Evolutionary conservation across 2,888 invertebrate species (phyloP).

Genomic region (Polymixis flavicincta): DNA sequence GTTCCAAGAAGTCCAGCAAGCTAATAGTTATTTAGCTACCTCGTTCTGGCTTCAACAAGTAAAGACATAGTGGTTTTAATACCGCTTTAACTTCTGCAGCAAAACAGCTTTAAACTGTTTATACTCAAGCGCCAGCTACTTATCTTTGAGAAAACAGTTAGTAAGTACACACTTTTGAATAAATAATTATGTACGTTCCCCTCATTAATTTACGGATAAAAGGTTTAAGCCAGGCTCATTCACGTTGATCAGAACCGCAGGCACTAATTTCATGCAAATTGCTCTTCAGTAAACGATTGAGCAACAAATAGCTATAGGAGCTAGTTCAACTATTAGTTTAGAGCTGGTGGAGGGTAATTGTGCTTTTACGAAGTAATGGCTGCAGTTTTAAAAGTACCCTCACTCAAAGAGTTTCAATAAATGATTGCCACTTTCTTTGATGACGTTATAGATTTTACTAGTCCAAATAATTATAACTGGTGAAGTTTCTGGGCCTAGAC

Average conservation of each 20-base stretch:
- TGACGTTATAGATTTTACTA: neutral
- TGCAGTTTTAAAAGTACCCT: constrained; percentile 22
- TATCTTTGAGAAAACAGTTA: constrained; percentile 52
- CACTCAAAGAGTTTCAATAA: neutral
- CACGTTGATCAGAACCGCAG: constrained; percentile 43
- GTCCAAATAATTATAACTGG: neutral
- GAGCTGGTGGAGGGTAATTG: constrained; percentile 9
- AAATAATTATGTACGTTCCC: constrained; percentile 24
- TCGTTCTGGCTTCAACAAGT: constrained; percentile 31
- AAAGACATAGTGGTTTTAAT: constrained; percentile 33
- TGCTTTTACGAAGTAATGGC: constrained; percentile 29
- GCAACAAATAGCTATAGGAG: constrained; percentile 22
- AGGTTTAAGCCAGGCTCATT: constrained; percentile 30
- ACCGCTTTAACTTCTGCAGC: constrained; percentile 22
- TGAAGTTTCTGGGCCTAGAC: neutral
- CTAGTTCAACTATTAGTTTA: constrained; percentile 10
- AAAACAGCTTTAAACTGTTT: constrained; percentile 40
- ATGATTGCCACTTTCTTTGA: no score
- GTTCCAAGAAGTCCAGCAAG: neutral
- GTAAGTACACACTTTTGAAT: constrained; percentile 41
- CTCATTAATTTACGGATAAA: constrained; percentile 52
- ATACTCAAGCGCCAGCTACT: constrained; percentile 21
- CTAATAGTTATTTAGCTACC: constrained; percentile 12
- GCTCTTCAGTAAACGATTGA: constrained; percentile 52
- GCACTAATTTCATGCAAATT: constrained; percentile 60